Evolutionary conservation across 2,797 vertebrate species (phyloP).

Genomic region (Iguana delicatissima): DNA sequence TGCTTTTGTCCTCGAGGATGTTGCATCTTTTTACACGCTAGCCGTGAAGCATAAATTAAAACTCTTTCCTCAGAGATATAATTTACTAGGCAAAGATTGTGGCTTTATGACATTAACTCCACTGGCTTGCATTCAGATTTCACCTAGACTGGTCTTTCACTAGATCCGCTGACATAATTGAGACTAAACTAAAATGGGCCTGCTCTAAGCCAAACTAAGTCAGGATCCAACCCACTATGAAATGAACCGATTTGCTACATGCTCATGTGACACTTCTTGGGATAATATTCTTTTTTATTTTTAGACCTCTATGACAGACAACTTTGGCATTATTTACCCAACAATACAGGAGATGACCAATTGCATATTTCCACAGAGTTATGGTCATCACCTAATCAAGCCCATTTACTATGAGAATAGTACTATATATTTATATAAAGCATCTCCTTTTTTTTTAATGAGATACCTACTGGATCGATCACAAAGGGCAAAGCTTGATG

Average conservation of each 20-base stretch:
- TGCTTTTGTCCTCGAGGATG: not conserved
- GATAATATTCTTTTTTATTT: not conserved
- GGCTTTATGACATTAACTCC: not conserved
- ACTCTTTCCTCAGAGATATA: rapidly evolving
- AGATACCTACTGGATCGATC: not conserved
- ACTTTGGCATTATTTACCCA: constrained; percentile 47
- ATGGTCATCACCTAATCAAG: not conserved
- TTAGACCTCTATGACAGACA: constrained; percentile 2
- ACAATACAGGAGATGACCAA: constrained; percentile 8
- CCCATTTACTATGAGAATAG: not conserved
- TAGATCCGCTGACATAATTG: not conserved
- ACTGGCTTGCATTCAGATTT: not conserved
- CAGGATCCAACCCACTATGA: not conserved
- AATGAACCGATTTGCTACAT: not conserved
- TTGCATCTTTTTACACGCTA: not conserved
- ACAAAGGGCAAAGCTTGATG: not conserved
- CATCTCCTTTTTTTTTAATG: not conserved
- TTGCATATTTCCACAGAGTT: constrained; percentile 9
- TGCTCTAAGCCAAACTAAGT: not conserved
- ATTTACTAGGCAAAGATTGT: rapidly evolving
- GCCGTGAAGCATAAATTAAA: not conserved
- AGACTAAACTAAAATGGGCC: not conserved
- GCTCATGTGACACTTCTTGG: not conserved
- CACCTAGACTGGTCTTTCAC: too few species aligned
- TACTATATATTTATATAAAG: not conserved